Base-by-base conservation (phyloP, 2,113 vertebrate genomes). In the Alligator mississippiensis region DNA sequence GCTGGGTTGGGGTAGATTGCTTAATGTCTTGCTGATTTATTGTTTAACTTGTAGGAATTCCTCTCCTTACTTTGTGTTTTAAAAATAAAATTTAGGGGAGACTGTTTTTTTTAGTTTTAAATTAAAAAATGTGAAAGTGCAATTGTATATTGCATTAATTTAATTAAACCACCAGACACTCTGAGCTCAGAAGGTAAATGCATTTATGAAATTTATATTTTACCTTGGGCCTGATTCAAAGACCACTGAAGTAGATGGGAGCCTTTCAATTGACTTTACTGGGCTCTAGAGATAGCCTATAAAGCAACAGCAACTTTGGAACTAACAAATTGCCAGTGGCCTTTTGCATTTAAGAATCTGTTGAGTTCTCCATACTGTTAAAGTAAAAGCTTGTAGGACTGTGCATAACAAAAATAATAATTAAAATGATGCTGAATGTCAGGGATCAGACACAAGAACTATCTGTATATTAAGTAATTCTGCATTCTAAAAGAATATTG, bases 281-380 rank as follows among this genome's bases (percentile, higher is more conserved):
- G 84, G 63, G 82, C 72, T 59, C 66, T 82, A 77, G 81, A 47
- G 30, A 79, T 61, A 47, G 68, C 82, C 77, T 86, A 90, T 94
- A 92, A 94, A 95, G 63, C 75, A 89, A 54, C 92, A 93, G 90
- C 79, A 96, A 91, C 94, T 95, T 96, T 92, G 92, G 94, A 96
- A 89, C 88, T 94, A 93, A 87, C 93, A 94, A 94, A 93, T 86
- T 96, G 89, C 25, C 93, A 94, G 93, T 94, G 80, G 54, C 85
- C 90, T 89, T 90, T 90, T 95, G 92, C 92, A 92, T 88, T 76
- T 90, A 95, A 92, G 68, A 95, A 90, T 89, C 76, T 84, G 89
- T 96, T 80, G 90, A 94, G 92, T 92, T 96, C 77, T 82, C 91
- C 84, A 47, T 95, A 94, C 90, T 95, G 93, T 87, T 88, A 81